Conservation (phyloP, 1,140 invertebrate genomes). For the Drosophila persimilis region DNA sequence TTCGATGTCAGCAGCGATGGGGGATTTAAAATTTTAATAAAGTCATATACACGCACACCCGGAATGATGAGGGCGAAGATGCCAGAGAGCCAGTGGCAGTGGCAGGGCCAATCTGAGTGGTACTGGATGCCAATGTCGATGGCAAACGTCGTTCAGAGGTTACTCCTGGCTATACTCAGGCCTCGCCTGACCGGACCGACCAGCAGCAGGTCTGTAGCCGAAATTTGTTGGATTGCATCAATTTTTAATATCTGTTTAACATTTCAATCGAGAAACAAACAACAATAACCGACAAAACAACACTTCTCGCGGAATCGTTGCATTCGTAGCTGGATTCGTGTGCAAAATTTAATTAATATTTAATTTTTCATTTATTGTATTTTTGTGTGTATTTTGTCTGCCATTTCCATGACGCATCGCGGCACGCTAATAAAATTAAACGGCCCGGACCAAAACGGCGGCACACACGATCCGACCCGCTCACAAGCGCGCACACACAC, state of each 20-base stretch:
- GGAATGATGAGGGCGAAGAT: slow-evolving; percentile 23
- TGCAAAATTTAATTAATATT: slow-evolving; percentile 69
- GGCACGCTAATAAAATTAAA: slow-evolving; percentile 70
- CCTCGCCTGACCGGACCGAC: neutral
- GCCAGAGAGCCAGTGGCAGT: neutral
- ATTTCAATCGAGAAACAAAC: slow-evolving; percentile 57
- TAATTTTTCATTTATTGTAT: slow-evolving; percentile 80
- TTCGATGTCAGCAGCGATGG: slow-evolving; percentile 31
- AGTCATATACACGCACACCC: slow-evolving; percentile 73
- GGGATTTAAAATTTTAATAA: slow-evolving; percentile 73
- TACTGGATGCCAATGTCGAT: neutral
- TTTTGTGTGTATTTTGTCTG: slow-evolving; percentile 34
- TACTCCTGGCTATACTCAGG: slow-evolving; percentile 2
- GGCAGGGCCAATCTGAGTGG: slow-evolving; percentile 5
- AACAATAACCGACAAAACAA: slow-evolving; percentile 10
- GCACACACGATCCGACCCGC: slow-evolving; percentile 14
- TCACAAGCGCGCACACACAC: slow-evolving; percentile 18
- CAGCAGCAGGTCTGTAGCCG: slow-evolving; percentile 4
- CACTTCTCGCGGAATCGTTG: slow-evolving; percentile 17
- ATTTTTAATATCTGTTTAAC: slow-evolving; percentile 76
- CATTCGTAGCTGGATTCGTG: slow-evolving; percentile 38
- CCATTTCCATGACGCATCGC: slow-evolving; percentile 51
- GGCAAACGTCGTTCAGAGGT: too few relatives aligned
- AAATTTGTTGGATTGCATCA: slow-evolving; percentile 39
- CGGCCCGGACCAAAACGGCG: slow-evolving; percentile 25